Evolutionary conservation across 2,113 vertebrate genomes (phyloP).

Genomic region (Marmota monax): DNA sequence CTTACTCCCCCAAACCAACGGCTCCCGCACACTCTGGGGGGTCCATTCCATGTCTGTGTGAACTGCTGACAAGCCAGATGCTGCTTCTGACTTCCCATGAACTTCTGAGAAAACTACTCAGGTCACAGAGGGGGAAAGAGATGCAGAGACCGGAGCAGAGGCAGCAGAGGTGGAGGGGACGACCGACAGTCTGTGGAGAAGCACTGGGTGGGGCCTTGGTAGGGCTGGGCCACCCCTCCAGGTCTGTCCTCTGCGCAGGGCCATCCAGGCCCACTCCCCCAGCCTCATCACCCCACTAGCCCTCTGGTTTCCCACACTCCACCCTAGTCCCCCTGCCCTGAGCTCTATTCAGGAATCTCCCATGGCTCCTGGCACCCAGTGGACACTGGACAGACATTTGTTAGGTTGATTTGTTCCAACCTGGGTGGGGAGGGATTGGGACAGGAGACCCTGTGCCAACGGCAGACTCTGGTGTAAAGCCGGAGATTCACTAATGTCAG

Average conservation of each 20-base stretch:
- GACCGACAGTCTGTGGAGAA: neutral
- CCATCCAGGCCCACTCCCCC: neutral
- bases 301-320: too few species aligned
- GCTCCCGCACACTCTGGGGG: too few species aligned
- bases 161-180: fast-evolving
- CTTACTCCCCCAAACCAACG: neutral
- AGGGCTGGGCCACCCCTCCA: neutral
- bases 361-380: neutral
- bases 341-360: neutral
- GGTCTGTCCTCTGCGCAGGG: neutral
- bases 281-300: neutral
- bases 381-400: neutral
- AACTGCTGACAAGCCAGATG: neutral
- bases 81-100: neutral
- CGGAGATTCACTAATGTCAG: neutral
- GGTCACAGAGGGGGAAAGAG: neutral
- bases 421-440: neutral
- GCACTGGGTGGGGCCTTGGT: neutral
- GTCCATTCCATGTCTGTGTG: neutral
- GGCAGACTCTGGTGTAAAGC: neutral
- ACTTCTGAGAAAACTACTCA: neutral
- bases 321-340: neutral
- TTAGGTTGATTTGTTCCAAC: neutral
- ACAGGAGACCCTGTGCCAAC: too few species aligned
- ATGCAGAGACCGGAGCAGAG: neutral